Evolutionary conservation across 2,888 invertebrate species (phyloP).

Genomic region (Chaetogeoica ovagalla): DNA sequence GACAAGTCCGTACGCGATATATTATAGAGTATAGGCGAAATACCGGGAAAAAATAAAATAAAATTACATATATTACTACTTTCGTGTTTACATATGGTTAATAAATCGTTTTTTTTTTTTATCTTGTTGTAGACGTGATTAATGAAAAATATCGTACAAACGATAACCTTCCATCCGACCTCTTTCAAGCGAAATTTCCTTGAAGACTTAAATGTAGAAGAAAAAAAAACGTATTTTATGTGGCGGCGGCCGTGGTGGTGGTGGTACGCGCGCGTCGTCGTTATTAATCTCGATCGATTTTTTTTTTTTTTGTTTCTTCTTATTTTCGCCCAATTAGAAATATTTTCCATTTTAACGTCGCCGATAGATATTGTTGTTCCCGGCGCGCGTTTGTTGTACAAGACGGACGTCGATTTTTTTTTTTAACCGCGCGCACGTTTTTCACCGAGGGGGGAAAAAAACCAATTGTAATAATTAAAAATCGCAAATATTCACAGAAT

Average conservation of each 20-base stretch:
- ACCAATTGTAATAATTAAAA: no score
- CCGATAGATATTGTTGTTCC: no score
- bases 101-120: constrained; percentile 14
- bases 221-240: no score
- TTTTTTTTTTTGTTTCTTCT: not conserved
- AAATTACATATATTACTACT: not conserved
- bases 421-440: no score
- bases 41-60: no score
- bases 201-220: not conserved
- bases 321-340: not conserved
- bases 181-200: constrained; percentile 21
- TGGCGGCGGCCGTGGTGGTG: no score
- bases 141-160: constrained; percentile 13
- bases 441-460: no score
- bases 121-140: constrained; percentile 11
- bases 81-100: constrained; percentile 16
- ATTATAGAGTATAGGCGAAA: no score
- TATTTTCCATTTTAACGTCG: not conserved
- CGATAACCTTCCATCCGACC: constrained; percentile 31
- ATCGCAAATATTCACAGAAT: no score
- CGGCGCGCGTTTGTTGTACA: no score
- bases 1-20: no score
- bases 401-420: no score
- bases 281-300: not conserved
- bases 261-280: not conserved